Evolutionary conservation across 2,797 vertebrate species (phyloP), one percentile per base, ranked within the genome.

Genomic region (Cheracebus regulus): DNA sequence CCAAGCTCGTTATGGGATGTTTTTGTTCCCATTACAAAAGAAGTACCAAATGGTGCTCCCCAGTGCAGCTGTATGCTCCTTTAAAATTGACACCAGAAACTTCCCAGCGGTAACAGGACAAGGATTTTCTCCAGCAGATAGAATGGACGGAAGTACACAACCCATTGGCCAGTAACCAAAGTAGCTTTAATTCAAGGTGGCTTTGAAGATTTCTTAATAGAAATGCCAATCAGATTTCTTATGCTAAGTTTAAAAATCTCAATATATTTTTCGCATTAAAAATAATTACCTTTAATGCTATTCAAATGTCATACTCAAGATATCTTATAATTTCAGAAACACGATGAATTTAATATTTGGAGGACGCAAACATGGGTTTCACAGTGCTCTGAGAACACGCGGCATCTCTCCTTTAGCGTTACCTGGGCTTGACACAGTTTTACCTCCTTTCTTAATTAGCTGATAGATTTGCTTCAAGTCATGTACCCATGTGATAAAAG

Each of bases 391-490:
- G 7, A 73, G 92, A 76, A 80, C 10, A 24, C 33, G 1, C 8
- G 0, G 5, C 22, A 22, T 30, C 41, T 90, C 58, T 95, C 93
- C 80, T 88, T 61, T 44, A 75, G 26, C 50, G 17, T 78, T 30
- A 9, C 83, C 88, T 11, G 5, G 14, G 73, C 52, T 72, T 12
- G 67, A 93, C 94, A 94, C 72, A 39, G 75, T 82, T 96, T 95
- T 79, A 81, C 52, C 89, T 93, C 94, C 46, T 50, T 95, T 95
- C 76, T 94, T 97, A 96, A 98, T 96, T 88, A 97, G 96, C 89
- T 94, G 95, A 75, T 61, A 82, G 73, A 86, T 93, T 93, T 94
- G 88, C 97, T 96, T 67, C 92, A 75, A 90, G 91, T 85, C 93
- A 61, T 72, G 94, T 75, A 52, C 70, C 61, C 94, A 48, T 46